Conservation (phyloP, 2,113 vertebrate species). For the Myanophis thanlyinensis region DNA sequence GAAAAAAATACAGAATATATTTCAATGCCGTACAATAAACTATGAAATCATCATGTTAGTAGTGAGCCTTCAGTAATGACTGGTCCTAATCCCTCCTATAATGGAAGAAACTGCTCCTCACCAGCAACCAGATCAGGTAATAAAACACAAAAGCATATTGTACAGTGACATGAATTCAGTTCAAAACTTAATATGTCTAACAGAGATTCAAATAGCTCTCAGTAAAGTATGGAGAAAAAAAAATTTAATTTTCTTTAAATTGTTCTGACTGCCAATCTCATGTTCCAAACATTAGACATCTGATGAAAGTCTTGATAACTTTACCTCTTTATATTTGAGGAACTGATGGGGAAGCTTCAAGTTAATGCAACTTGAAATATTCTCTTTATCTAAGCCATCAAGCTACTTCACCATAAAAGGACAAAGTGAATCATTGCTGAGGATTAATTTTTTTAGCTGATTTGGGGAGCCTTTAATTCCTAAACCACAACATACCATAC, state of each 20-base stretch:
- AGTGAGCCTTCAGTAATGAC: neutral
- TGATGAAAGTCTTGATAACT: constrained; percentile 37
- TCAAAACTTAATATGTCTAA: constrained; percentile 47
- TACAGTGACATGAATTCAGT: constrained; percentile 33
- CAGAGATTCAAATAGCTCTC: constrained; percentile 41
- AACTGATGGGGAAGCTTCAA: constrained; percentile 15
- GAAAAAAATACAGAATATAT: neutral
- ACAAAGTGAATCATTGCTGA: neutral
- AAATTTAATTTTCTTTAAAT: constrained; percentile 57
- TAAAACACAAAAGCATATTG: constrained; percentile 4
- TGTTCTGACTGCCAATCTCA: constrained; percentile 49
- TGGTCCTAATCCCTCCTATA: neutral
- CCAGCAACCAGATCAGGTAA: constrained; percentile 35
- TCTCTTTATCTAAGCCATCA: constrained; percentile 6
- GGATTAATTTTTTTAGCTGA: neutral
- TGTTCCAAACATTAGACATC: neutral
- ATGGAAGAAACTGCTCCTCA: constrained; percentile 32
- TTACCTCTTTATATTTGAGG: constrained; percentile 10
- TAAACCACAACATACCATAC: neutral
- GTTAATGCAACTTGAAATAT: neutral
- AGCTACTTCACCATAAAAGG: constrained; percentile 15
- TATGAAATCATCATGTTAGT: neutral
- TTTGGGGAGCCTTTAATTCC: neutral
- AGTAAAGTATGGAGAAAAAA: constrained; percentile 28
- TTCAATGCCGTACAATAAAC: neutral